Base-by-base conservation (phyloP, 2,888 invertebrate genomes). In the Aspidiotus destructor region DNA sequence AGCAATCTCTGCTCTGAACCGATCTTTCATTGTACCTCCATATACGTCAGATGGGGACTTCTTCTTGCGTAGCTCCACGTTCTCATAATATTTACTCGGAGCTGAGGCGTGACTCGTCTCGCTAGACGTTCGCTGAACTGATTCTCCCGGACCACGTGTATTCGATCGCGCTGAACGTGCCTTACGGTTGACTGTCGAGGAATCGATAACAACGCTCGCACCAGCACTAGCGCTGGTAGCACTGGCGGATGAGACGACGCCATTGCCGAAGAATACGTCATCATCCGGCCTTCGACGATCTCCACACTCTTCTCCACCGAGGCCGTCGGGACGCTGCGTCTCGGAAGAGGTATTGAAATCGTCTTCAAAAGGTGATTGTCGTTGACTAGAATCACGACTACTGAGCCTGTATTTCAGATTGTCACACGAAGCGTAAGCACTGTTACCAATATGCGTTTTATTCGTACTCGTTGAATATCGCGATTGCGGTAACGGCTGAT, bases 301-400 rank as follows among this genome's bases (percentile, higher is more conserved):
- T 11, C 60, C 68, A 42, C 62, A 52, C 42, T 60, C 63, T 44
- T 53, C 48, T 13, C 63, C 62, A 0, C 58, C 69, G 70, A 11
- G 62, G 65, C 68, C 73, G 16, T 73, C 70, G 11, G 48, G 48
- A 3, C n/a, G 75, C 69, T 74, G 76, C 2, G 72, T 74, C 62
- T 78, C 77, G 13, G 75, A 75, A 60, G 79, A 76, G 0, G 85
- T 82, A 5, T 28, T 28, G 73, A 88, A 88, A 76, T 87, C 87
- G 75, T 88, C 87, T 75, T 87, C 87, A 76, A 87, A 87, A 73
- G 83, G 79, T 48, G 79, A 78, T 77, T 81, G 74, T 78, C 81
- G 78, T 77, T 80, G 69, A 65, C 70, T 70, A 61, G 70, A 65
- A 5, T 60, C 65, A 42, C 65, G 64, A 60, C 67, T 67, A 16